Base-by-base conservation (phyloP, 1,140 invertebrate genomes). In the Tenebrio molitor region DNA sequence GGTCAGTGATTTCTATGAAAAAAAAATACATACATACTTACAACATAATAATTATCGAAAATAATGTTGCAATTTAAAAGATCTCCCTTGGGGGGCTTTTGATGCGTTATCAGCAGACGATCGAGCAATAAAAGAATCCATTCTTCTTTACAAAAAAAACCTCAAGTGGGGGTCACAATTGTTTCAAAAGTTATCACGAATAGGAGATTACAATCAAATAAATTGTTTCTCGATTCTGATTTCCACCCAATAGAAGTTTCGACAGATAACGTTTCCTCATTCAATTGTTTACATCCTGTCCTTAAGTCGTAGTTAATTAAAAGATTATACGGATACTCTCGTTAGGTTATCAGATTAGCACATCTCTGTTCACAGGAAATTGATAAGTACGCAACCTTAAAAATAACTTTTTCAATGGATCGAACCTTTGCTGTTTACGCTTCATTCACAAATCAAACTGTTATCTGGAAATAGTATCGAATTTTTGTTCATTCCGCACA, bases 231-330 rank as follows among this genome's bases (percentile, higher is more conserved):
- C 21, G 8, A 23, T 10, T 53, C 8, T 33, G 8, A 29, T 25
- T 25, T n/a, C n/a, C 23, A 25, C 29, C 23, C 16, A 53, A 19
- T n/a, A 23, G 10, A 23, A 21, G 21, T 58, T 39, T 2, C 3
- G n/a, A 12, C 12, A 7, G 50, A 58, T 33, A 58, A 58, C n/a
- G 29, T 25, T 29, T 2, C 23, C 12, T 29, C 7, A 5, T 25
- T 29, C 12, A 58, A 58, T 58, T 58, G 50, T 58, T 29, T 14
- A 29, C 50, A 58, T 58, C 50, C 50, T 58, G 50, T 29, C n/a
- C n/a, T n/a, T n/a, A n/a, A n/a, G n/a, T n/a, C n/a, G 12, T 14
- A 17, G 7, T 7, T 39, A n/a, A 39, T 39, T 39, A 39, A 12
- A 7, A 39, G 36, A 39, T 39, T 8, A 39, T 29, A 4, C 8